These are phyloP conservation scores for Pinna nobilis DNA, from an alignment of 1,140 invertebrate species.

Conservation along the genomic window DNA sequence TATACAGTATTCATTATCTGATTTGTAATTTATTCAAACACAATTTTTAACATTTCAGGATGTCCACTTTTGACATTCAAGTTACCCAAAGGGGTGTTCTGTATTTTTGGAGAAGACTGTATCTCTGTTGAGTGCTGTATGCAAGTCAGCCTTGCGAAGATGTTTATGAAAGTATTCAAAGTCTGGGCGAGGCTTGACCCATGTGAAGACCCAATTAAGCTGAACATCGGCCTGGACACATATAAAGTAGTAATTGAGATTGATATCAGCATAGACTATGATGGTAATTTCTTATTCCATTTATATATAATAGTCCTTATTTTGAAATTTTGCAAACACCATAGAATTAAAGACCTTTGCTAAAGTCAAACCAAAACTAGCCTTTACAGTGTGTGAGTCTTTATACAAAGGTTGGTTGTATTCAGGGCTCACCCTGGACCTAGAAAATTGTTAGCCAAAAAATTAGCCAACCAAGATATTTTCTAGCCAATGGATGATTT, in stretches of 20 bases:
- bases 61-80: slow-evolving; percentile 50
- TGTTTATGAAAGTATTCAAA: slow-evolving; percentile 48
- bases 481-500: no score
- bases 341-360: no score
- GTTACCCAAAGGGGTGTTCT: slow-evolving; percentile 56
- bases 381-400: no score
- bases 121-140: slow-evolving; percentile 54
- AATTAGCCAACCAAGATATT: no score
- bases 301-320: not conserved
- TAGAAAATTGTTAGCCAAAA: no score
- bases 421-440: no score
- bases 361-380: no score
- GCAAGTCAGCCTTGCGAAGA: slow-evolving; percentile 17
- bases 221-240: not conserved
- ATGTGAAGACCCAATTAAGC: not conserved
- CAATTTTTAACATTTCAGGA: slow-evolving; percentile 32
- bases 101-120: slow-evolving; percentile 52
- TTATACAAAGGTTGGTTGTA: no score
- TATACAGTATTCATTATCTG: not conserved
- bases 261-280: not conserved
- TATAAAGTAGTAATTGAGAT: not conserved
- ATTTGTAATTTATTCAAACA: not conserved
- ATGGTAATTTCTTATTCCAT: not conserved
- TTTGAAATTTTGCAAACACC: no score
- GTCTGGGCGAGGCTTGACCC: slow-evolving; percentile 47